Evolutionary conservation across 2,113 vertebrate genomes (phyloP).

Genomic region (Sinocyclocheilus rhinocerous): DNA sequence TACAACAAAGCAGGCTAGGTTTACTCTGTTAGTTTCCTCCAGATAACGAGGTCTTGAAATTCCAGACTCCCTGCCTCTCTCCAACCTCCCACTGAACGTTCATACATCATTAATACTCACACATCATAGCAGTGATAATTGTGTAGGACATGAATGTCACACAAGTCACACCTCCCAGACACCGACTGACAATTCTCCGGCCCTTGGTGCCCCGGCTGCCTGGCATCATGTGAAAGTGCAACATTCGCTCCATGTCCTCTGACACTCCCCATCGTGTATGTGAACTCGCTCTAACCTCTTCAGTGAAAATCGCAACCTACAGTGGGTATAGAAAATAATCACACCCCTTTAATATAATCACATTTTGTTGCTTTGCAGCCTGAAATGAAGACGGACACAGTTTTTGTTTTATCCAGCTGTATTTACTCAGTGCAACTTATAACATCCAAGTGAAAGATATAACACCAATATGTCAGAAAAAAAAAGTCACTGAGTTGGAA

Average conservation of each 20-base stretch:
- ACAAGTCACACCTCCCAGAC: slow-evolving; percentile 67
- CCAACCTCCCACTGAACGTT: slow-evolving; percentile 71
- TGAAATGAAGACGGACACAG: no score
- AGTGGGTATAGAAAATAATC: no score
- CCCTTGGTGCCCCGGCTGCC: slow-evolving; percentile 62
- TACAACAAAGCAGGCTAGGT: not conserved
- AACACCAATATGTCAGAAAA: no score
- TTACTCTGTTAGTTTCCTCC: slow-evolving; percentile 46
- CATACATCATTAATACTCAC: slow-evolving; percentile 80
- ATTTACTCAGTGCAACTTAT: no score
- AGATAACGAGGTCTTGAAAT: slow-evolving; percentile 73
- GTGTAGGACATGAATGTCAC: slow-evolving; percentile 76
- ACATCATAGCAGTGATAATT: slow-evolving; percentile 79
- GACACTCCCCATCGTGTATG: not conserved
- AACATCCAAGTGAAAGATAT: no score
- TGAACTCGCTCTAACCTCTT: slow-evolving; percentile 17
- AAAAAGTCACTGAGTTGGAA: no score
- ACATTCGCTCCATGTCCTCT: not conserved
- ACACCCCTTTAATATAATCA: no score
- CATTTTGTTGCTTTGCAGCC: no score
- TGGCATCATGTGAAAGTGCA: slow-evolving; percentile 16
- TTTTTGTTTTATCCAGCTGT: no score
- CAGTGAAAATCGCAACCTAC: not conserved
- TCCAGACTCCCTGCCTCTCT: slow-evolving; percentile 56
- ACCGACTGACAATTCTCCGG: slow-evolving; percentile 68